Percentiles rank a stretch among this genome's conserved stretches.
These are phyloP conservation scores for Eupsilia transversa DNA, from an alignment of 2,888 invertebrate genomes.

Conservation along the genomic window DNA sequence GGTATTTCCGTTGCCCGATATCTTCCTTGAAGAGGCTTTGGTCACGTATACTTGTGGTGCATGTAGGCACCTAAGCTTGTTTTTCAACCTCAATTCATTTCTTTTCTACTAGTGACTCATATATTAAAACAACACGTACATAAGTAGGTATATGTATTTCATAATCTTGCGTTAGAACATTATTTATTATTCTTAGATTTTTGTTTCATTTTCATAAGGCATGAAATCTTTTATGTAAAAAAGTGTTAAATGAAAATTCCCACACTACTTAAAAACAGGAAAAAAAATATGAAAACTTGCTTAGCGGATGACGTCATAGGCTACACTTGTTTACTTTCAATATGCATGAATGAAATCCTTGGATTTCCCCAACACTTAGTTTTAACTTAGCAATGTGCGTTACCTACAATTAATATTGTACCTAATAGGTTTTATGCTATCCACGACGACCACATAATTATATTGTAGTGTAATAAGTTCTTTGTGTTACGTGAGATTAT, in stretches of 20 bases:
- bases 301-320: constrained; percentile 67
- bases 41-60: constrained; percentile 68
- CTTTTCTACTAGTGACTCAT: constrained; percentile 56
- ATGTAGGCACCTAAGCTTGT: constrained; percentile 46
- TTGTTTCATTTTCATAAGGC: background rate
- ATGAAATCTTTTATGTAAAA: background rate
- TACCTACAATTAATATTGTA: constrained; percentile 22
- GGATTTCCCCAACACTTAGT: constrained; percentile 75
- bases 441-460: background rate
- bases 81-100: constrained; percentile 55
- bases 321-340: constrained; percentile 80
- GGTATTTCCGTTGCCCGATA: constrained; percentile 50
- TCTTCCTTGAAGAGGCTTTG: constrained; percentile 46
- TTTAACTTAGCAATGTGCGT: constrained; percentile 29
- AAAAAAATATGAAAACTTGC: constrained; percentile 49
- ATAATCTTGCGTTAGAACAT: constrained; percentile 54
- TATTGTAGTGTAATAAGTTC: constrained; percentile 20
- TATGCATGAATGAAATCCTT: constrained; percentile 84
- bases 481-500: constrained; percentile 43
- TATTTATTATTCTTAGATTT: constrained; percentile 9
- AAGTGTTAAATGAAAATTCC: constrained; percentile 25
- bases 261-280: constrained; percentile 51
- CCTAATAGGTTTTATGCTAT: constrained; percentile 22
- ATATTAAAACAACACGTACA: constrained; percentile 33
- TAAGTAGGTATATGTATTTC: constrained; percentile 50